phyloP scores from a whole-genome alignment of 2,888 invertebrate species.

The Morpho achilles region DNA sequence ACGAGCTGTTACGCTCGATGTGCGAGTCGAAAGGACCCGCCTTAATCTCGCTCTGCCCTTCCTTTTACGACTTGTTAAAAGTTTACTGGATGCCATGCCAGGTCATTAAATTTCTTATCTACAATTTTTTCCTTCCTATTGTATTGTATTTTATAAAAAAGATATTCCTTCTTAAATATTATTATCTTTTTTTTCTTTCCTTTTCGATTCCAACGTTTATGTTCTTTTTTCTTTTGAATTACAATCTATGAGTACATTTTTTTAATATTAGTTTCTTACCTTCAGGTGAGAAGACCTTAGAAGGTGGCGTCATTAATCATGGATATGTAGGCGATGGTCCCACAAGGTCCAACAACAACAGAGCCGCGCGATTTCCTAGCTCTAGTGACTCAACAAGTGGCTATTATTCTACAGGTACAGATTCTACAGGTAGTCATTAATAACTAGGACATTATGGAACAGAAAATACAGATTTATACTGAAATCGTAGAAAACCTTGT shows the following conservation, averaged over 20 bases:
- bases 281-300: slow-evolving; percentile 76
- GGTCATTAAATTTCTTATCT: slow-evolving; percentile 35
- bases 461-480: not conserved
- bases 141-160: no score
- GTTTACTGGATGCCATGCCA: slow-evolving; percentile 81
- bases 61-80: slow-evolving; percentile 78
- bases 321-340: slow-evolving; percentile 83
- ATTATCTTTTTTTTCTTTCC: no score
- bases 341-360: slow-evolving; percentile 45
- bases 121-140: no score
- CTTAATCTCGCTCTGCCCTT: slow-evolving; percentile 87
- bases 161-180: no score
- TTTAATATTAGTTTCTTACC: no score
- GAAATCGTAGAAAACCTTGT: no score
- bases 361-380: slow-evolving; percentile 60
- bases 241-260: no score
- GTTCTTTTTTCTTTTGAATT: no score
- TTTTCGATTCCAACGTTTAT: no score
- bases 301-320: slow-evolving; percentile 84
- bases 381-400: slow-evolving; percentile 80
- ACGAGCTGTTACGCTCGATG: slow-evolving; percentile 82
- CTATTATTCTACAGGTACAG: slow-evolving; percentile 71
- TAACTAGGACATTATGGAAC: not conserved
- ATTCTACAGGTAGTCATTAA: no score
- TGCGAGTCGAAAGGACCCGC: slow-evolving; percentile 85